Evolutionary conservation across 1,140 invertebrate species (phyloP).

Genomic region (Diorhabda elongata): DNA sequence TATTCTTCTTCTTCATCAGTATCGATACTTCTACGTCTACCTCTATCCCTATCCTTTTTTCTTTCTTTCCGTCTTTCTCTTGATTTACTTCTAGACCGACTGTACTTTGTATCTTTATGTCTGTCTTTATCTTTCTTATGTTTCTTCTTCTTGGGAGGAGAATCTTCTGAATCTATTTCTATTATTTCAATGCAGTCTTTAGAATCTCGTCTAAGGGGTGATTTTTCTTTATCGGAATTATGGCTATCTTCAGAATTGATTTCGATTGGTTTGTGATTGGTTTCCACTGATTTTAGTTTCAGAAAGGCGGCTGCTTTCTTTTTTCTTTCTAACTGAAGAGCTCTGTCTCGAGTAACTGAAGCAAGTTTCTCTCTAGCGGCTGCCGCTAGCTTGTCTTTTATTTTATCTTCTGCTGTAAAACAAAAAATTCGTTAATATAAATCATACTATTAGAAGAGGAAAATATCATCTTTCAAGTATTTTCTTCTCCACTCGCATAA

Average conservation of each 20-base stretch:
- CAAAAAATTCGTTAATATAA: too few species aligned
- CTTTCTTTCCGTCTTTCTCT: conserved; percentile 21
- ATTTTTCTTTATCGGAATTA: conserved; percentile 6
- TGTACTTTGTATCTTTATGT: conserved; percentile 4
- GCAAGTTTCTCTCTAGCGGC: conserved; percentile 59
- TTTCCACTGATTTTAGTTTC: conserved; percentile 51
- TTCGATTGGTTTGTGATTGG: background rate
- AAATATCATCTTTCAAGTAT: too few species aligned
- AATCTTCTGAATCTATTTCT: conserved; percentile 12
- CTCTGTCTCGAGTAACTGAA: conserved; percentile 53
- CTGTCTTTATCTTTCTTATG: conserved; percentile 12
- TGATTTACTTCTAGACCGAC: conserved; percentile 13
- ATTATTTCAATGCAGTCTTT: conserved; percentile 17
- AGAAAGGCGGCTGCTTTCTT: conserved; percentile 61
- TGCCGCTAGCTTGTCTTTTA: conserved; percentile 60
- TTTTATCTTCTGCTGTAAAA: conserved; percentile 55
- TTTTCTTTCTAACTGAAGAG: conserved; percentile 68
- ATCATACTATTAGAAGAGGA: too few species aligned
- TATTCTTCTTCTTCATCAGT: conserved; percentile 23
- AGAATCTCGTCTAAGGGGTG: background rate
- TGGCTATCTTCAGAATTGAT: background rate
- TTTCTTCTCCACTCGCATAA: too few species aligned
- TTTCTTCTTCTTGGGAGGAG: conserved; percentile 15
- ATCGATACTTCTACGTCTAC: conserved; percentile 12
- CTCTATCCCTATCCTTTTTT: conserved; percentile 17